A percentile compares a stretch with the other conserved stretches of the same genome.
Conservation (phyloP, 2,797 vertebrate genomes). For the Cyclura pinguis region DNA sequence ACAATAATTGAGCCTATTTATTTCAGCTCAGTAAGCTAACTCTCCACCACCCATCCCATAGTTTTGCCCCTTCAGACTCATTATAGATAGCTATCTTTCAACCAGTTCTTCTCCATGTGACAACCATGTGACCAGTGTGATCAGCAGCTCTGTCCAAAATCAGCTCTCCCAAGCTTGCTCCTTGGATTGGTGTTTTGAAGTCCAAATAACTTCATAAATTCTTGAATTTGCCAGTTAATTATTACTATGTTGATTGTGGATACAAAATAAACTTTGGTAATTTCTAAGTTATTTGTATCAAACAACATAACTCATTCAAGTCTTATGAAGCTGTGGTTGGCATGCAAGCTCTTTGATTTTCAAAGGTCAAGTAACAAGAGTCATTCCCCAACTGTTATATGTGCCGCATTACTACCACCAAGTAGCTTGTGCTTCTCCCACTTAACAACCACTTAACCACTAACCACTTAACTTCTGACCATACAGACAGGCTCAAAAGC, state of each 20-base stretch:
- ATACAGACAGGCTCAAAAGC: not conserved
- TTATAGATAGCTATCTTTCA: not conserved
- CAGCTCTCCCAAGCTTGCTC: not conserved
- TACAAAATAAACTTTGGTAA: not conserved
- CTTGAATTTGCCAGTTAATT: not conserved
- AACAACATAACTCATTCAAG: not conserved
- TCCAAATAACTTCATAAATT: not conserved
- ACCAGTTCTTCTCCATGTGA: not conserved
- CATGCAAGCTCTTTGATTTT: not conserved
- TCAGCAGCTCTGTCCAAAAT: not conserved
- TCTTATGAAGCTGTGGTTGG: no score
- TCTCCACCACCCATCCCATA: not conserved
- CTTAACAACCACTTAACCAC: no score
- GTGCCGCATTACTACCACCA: not conserved
- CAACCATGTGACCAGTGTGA: not conserved
- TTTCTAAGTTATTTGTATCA: not conserved
- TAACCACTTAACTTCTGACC: not conserved
- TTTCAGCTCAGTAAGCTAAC: not conserved
- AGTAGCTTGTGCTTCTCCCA: not conserved
- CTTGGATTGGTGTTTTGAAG: not conserved
- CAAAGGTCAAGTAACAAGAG: not conserved
- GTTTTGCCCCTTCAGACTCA: not conserved
- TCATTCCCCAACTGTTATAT: not conserved
- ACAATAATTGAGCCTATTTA: not conserved
- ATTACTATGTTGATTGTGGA: not conserved